Evolutionary conservation across 1,140 invertebrate genomes (phyloP), one percentile per base, ranked within the genome.

Genomic region (Sarcophaga bullata): DNA sequence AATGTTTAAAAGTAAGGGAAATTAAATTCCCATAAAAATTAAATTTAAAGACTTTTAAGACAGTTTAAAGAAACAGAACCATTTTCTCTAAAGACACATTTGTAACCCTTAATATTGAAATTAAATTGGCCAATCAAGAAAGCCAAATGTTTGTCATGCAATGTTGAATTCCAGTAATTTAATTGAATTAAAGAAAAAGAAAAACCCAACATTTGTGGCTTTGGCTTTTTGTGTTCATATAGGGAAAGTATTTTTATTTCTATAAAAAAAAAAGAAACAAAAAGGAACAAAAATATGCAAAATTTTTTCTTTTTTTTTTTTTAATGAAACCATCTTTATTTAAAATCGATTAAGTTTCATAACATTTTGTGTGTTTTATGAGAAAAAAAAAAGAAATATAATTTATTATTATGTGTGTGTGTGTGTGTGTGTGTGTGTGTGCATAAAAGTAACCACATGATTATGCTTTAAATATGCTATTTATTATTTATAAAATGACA

Each of bases 401-500:
- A n/a, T n/a, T n/a, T n/a, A n/a, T n/a, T n/a, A n/a, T n/a, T n/a
- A n/a, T n/a, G n/a, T n/a, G n/a, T n/a, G n/a, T n/a, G n/a, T n/a
- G n/a, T n/a, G n/a, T n/a, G n/a, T n/a, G 17, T 37, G 37, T 73
- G 8, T 7, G 72, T 73, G 17, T 73, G 15, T 73, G 8, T 37
- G 13, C 13, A 73, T n/a, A 11, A 73, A 13, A 76, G 8, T 8
- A 68, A 68, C 62, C 62, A 68, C 62, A 68, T 68, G 62, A 68
- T 68, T 68, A 68, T 68, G 17, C 17, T n/a, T 68, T 68, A 68
- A 78, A 78, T 50, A 50, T 78, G 75, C 75, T 78, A 78, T 78
- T 78, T 78, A 78, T 78, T 78, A 78, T 78, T 78, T 78, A 78
- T 19, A 50, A 78, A 78, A 78, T 78, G 75, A 78, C 75, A 78